Evolutionary conservation across 2,888 invertebrate species (phyloP).

Genomic region (Charanyca ferruginea): DNA sequence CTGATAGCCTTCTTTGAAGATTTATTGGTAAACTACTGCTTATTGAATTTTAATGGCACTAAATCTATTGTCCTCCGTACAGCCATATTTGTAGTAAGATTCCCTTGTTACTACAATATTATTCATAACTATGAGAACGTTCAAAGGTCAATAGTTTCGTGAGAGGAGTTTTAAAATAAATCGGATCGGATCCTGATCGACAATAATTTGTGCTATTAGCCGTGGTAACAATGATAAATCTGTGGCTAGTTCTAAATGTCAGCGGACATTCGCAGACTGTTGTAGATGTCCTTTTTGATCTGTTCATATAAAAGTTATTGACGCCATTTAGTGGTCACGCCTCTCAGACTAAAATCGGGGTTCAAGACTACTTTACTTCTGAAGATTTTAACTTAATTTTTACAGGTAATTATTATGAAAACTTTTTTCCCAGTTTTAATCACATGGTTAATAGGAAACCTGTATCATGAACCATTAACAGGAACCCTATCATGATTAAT

Average conservation of each 20-base stretch:
- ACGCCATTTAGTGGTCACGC: slow-evolving; percentile 38
- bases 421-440: no score
- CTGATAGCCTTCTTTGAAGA: slow-evolving; percentile 90
- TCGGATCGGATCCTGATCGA: slow-evolving; percentile 70
- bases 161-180: slow-evolving; percentile 73
- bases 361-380: slow-evolving; percentile 1
- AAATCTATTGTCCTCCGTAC: slow-evolving; percentile 78
- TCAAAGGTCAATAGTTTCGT: slow-evolving; percentile 74
- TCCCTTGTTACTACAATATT: slow-evolving; percentile 66
- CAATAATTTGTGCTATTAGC: slow-evolving; percentile 75
- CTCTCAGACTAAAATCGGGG: neutral
- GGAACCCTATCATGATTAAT: no score
- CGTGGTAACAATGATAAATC: slow-evolving; percentile 62
- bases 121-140: slow-evolving; percentile 73
- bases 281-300: slow-evolving; percentile 44
- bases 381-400: no score
- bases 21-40: slow-evolving; percentile 83
- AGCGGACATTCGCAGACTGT: slow-evolving; percentile 55
- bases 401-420: no score
- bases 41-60: slow-evolving; percentile 88
- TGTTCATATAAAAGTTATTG: slow-evolving; percentile 33
- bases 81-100: slow-evolving; percentile 64
- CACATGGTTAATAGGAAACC: neutral
- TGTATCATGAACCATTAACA: neutral
- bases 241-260: slow-evolving; percentile 70